Percentiles rank a stretch among this genome's conserved stretches.
These are phyloP conservation scores for Morelia viridis DNA, from an alignment of 2,797 vertebrate genomes.

Conservation along the genomic window DNA sequence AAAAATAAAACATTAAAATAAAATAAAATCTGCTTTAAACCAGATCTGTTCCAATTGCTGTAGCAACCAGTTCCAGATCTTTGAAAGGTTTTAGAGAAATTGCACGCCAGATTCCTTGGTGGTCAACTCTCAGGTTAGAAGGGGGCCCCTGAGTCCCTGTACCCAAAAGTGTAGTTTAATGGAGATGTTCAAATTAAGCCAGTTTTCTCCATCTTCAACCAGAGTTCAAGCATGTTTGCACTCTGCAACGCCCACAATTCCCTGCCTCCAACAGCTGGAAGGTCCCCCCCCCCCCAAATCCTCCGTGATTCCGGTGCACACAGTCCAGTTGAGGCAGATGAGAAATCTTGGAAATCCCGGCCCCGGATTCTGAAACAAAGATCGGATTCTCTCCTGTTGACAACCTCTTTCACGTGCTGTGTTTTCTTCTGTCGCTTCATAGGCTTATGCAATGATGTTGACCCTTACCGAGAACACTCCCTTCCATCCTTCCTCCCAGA, in stretches of 20 bases:
- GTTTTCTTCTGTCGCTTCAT: constrained; percentile 48
- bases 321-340: not conserved
- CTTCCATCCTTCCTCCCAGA: constrained; percentile 93
- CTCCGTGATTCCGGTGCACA: not conserved
- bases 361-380: fast-evolving
- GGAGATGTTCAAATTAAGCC: not conserved
- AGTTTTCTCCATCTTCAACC: not conserved
- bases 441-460: constrained; percentile 99
- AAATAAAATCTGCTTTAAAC: not conserved
- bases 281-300: not conserved
- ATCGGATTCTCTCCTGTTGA: not conserved
- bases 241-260: not conserved
- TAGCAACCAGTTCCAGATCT: not conserved
- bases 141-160: not conserved
- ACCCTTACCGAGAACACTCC: constrained; percentile 95
- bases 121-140: not conserved
- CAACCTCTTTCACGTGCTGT: constrained; percentile 16
- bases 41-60: not conserved
- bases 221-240: not conserved
- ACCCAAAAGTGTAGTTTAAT: not conserved
- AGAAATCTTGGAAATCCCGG: not conserved
- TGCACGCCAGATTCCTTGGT: not conserved
- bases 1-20: not conserved
- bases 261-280: not conserved
- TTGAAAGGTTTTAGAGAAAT: not conserved